Percentiles rank a stretch among this genome's conserved stretches.
Conservation (phyloP, 2,113 vertebrate species). For the Platysternon megacephalum region DNA sequence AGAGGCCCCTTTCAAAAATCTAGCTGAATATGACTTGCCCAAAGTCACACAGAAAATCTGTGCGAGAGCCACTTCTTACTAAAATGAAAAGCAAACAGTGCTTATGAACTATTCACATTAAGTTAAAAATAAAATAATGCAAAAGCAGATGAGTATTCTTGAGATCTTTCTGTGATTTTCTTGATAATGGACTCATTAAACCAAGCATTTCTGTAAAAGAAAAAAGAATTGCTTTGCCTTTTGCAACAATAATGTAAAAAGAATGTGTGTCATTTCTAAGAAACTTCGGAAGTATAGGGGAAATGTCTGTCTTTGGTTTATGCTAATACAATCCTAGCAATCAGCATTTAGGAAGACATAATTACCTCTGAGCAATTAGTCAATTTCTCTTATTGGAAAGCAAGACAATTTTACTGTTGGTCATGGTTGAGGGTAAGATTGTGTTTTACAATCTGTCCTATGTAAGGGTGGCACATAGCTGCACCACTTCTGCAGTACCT, state of each 20-base stretch:
- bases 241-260: accelerated
- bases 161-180: background rate
- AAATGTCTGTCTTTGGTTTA: accelerated
- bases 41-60: background rate
- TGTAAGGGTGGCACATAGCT: background rate
- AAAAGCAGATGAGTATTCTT: background rate
- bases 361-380: accelerated
- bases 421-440: accelerated
- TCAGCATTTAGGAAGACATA: accelerated
- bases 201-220: background rate
- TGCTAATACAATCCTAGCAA: accelerated
- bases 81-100: background rate
- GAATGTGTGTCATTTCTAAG: accelerated
- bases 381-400: accelerated
- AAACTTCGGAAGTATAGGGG: background rate
- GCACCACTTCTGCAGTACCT: background rate
- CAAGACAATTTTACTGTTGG: accelerated
- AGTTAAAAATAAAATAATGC: background rate
- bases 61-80: background rate
- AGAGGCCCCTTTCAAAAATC: background rate
- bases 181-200: background rate
- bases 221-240: background rate
- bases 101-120: background rate
- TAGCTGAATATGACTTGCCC: background rate
- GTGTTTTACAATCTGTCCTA: accelerated